phyloP scores from a whole-genome alignment of 2,113 vertebrate species.

The Enhydra lutris region DNA sequence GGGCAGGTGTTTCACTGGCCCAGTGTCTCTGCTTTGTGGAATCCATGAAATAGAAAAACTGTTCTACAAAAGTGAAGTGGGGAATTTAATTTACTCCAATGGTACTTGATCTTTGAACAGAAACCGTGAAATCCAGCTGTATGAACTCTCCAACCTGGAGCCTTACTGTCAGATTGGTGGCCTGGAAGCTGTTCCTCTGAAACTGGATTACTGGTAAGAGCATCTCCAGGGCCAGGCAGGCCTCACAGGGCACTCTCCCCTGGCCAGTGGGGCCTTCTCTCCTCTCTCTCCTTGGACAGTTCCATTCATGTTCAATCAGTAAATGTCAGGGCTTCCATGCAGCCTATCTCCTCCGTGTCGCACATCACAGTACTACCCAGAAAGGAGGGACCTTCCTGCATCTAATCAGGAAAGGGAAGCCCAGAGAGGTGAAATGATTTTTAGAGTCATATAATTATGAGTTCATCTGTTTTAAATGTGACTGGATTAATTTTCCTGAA shows the following conservation, averaged over 20 bases:
- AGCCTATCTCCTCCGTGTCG: not conserved
- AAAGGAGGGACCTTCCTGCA: not conserved
- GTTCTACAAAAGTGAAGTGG: not conserved
- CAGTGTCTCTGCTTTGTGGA: not conserved
- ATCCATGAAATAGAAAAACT: not conserved
- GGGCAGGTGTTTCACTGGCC: too few species aligned
- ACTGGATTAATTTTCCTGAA: not conserved
- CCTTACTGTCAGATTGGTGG: conserved; percentile 85
- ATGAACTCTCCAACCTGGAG: conserved; percentile 85
- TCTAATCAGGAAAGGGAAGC: not conserved
- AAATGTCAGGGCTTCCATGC: too few species aligned
- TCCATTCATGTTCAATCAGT: not conserved
- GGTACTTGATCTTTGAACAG: conserved; percentile 72
- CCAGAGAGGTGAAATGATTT: not conserved
- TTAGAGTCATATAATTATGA: not conserved
- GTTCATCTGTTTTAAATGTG: not conserved
- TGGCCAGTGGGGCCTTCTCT: rapidly evolving
- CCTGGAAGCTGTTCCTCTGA: conserved; percentile 84
- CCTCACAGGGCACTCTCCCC: not conserved
- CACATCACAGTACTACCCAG: not conserved
- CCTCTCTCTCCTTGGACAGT: not conserved
- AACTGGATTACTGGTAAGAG: conserved; percentile 84
- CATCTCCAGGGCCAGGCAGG: not conserved
- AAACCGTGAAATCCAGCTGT: conserved; percentile 85
- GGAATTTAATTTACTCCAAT: not conserved